A percentile compares a stretch with the other conserved stretches of the same genome.
These are phyloP conservation scores for Palythoa grandis DNA, from an alignment of 92 coral and sea anemone genomes.

Conservation along the genomic window DNA sequence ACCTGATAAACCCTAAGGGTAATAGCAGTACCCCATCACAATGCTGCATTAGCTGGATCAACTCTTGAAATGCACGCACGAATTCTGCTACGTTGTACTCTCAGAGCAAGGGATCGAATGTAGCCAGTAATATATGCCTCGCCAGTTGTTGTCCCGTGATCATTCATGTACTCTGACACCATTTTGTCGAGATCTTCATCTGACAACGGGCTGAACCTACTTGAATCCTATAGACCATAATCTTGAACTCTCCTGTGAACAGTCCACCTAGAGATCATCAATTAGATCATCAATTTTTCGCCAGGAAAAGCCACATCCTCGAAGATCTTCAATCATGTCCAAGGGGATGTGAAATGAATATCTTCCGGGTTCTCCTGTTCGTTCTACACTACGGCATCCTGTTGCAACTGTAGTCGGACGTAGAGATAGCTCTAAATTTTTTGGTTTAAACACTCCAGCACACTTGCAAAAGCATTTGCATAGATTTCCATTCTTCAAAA, in stretches of 20 bases:
- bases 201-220: constrained; percentile 4
- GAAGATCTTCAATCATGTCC: constrained; percentile 34
- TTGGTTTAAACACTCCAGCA: constrained; percentile 39
- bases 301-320: constrained; percentile 22
- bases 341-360: constrained; percentile 40
- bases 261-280: constrained; percentile 39
- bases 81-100: constrained; percentile 49
- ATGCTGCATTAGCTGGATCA: constrained; percentile 65
- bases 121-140: constrained; percentile 35
- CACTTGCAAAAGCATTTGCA: constrained; percentile 48
- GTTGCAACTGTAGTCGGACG: constrained; percentile 47
- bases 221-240: neutral
- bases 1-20: constrained; percentile 41
- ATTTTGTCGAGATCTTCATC: constrained; percentile 30
- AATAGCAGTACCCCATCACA: constrained; percentile 64
- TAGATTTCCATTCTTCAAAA: constrained; percentile 16
- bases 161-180: constrained; percentile 27
- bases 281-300: constrained; percentile 2
- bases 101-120: constrained; percentile 36
- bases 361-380: constrained; percentile 45
- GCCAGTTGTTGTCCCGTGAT: constrained; percentile 49
- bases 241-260: constrained; percentile 20
- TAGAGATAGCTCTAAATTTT: constrained; percentile 29
- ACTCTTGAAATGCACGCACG: constrained; percentile 52
- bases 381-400: constrained; percentile 31